Evolutionary conservation across 2,113 vertebrate species (phyloP), one percentile per base, ranked within the genome.

Genomic region (Scomber japonicus): DNA sequence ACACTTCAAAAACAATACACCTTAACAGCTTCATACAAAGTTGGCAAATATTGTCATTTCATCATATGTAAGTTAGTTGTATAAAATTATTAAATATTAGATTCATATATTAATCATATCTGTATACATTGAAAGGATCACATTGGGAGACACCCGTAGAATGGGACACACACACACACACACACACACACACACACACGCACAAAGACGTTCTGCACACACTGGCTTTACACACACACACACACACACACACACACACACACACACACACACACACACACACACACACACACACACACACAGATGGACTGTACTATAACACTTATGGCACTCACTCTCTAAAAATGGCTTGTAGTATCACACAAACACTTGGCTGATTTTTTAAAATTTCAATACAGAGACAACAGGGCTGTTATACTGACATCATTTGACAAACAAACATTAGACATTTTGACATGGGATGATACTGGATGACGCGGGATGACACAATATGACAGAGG

Each of bases 71-170:
- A 94, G 95, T 96, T 96, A 96, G 94, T 95, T 91, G 91, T 95
- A 95, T 94, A 95, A 96, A 96, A 95, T 95, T 96, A 95, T 96
- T 96, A 96, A 96, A 96, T 96, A 96, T 95, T 95, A 95, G 94
- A 92, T 88, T 95, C 88, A 96, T 96, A 96, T 96, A 96, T 96
- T 96, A 96, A 93, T 96, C 93, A 94, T 95, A 95, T 96, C 94
- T 96, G 93, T 94, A 94, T 94, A 96, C 93, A 95, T 86, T 85
- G 83, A 92, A 89, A 88, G 79, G 89, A 89, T 95, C 94, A 94
- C 94, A 95, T 90, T 94, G 89, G 91, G 91, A 93, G 75, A 93
- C 90, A 96, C 94, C 94, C 93, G 94, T 95, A 95, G 81, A 92
- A 86, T 87, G 76, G 83, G 74, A 91, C 87, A 85, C 67, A 83